A percentile compares a stretch with the other conserved stretches of the same genome.
These are phyloP conservation scores for Pollenia angustigena DNA, from an alignment of 2,888 invertebrate genomes.

Conservation along the genomic window DNA sequence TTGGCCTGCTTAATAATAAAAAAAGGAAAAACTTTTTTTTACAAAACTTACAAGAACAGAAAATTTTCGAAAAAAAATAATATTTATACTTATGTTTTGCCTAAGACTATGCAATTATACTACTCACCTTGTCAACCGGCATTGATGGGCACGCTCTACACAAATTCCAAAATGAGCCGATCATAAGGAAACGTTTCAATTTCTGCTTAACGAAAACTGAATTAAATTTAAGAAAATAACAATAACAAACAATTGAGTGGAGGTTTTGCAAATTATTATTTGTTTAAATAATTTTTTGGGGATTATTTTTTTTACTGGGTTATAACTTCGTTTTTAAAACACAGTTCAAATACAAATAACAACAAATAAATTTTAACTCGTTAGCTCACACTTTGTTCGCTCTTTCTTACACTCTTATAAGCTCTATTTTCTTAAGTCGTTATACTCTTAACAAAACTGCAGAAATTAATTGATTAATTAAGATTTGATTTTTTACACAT, in stretches of 20 bases:
- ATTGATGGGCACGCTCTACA: slow-evolving; percentile 98
- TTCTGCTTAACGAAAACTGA: slow-evolving; percentile 72
- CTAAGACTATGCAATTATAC: not conserved
- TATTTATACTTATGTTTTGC: not conserved
- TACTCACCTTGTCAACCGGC: slow-evolving; percentile 96
- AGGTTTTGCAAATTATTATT: slow-evolving; percentile 44
- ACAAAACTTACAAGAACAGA: slow-evolving; percentile 24
- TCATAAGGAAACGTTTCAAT: slow-evolving; percentile 88
- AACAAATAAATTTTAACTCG: slow-evolving; percentile 47
- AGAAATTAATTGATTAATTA: slow-evolving; percentile 48
- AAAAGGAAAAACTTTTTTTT: slow-evolving; percentile 12
- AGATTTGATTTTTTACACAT: slow-evolving; percentile 33
- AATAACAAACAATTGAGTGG: slow-evolving; percentile 71
- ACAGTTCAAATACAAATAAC: slow-evolving; percentile 62
- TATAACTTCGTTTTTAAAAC: slow-evolving; percentile 43
- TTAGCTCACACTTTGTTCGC: slow-evolving; percentile 5
- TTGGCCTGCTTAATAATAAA: slow-evolving; percentile 71
- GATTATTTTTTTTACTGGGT: not conserved
- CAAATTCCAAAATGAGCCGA: slow-evolving; percentile 98
- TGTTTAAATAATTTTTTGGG: slow-evolving; percentile 37
- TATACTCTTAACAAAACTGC: slow-evolving; percentile 39
- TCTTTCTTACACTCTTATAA: slow-evolving; percentile 21
- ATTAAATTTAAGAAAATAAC: slow-evolving; percentile 72
- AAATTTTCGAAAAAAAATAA: slow-evolving; percentile 18
- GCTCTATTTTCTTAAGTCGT: not conserved